Evolutionary conservation across 2,113 vertebrate genomes (phyloP).

Genomic region (Bufo gargarizans): DNA sequence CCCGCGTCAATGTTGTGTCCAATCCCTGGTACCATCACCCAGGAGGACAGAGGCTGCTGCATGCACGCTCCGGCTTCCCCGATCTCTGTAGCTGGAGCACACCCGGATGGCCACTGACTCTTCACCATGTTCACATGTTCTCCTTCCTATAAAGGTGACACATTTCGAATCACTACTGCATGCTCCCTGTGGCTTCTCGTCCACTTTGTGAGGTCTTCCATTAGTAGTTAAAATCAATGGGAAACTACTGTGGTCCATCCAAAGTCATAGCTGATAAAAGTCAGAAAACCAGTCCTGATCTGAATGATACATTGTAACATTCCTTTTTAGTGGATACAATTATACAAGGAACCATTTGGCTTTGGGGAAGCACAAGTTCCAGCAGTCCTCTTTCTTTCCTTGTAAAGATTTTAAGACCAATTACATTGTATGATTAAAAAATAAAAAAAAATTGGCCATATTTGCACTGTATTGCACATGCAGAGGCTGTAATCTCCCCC

Average conservation of each 20-base stretch:
- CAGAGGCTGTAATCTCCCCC: too few relatives aligned
- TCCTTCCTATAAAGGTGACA: background rate
- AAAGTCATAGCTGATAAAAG: constrained; percentile 3
- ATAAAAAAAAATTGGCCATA: too few relatives aligned
- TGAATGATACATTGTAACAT: background rate
- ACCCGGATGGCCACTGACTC: background rate
- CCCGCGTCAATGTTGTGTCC: too few relatives aligned
- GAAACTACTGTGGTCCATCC: background rate
- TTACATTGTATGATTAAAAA: too few relatives aligned
- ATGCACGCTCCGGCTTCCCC: too few relatives aligned
- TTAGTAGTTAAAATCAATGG: background rate
- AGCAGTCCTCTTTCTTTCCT: background rate
- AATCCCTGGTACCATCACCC: too few relatives aligned
- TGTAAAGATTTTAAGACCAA: background rate
- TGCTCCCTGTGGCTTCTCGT: background rate
- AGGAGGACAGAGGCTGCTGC: too few relatives aligned
- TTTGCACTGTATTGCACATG: too few relatives aligned
- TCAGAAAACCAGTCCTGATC: background rate
- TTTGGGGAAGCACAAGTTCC: background rate
- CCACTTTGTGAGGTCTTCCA: constrained; percentile 12
- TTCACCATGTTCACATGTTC: background rate
- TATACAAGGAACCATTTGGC: background rate
- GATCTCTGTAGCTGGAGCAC: too few relatives aligned
- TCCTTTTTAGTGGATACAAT: background rate
- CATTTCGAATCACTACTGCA: background rate